phyloP scores from a whole-genome alignment of 2,113 vertebrate species.

The Periophthalmodon schlosseri region DNA sequence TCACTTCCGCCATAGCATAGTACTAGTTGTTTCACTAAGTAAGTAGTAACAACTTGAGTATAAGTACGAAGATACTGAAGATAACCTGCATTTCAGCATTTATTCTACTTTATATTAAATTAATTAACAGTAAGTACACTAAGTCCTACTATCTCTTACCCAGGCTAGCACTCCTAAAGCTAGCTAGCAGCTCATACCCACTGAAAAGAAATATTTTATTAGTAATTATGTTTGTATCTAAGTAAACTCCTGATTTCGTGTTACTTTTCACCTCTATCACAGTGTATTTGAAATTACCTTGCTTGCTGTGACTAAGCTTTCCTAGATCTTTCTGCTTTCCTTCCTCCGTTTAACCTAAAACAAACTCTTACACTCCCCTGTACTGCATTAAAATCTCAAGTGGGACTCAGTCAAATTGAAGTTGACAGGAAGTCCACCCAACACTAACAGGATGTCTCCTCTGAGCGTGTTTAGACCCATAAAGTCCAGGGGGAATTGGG shows the following conservation, averaged over 20 bases:
- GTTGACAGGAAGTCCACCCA: constrained; percentile 56
- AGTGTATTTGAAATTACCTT: background rate
- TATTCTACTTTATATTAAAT: no score
- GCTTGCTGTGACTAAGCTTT: background rate
- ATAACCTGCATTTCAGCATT: no score
- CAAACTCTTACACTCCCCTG: background rate
- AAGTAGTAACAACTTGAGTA: no score
- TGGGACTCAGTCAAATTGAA: constrained; percentile 27
- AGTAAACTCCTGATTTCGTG: background rate
- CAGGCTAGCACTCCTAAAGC: background rate
- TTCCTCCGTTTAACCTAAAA: background rate
- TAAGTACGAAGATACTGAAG: no score
- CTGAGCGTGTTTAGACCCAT: constrained; percentile 52
- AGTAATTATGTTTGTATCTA: background rate
- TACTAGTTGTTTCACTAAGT: no score
- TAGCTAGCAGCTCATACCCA: background rate
- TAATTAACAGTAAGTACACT: background rate
- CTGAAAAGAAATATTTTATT: background rate
- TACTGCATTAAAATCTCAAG: background rate
- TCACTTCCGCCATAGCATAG: no score
- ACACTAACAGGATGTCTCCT: constrained; percentile 69
- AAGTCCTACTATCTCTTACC: background rate
- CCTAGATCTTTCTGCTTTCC: background rate
- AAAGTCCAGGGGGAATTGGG: constrained; percentile 42
- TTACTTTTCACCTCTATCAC: background rate